phyloP scores from a whole-genome alignment of 1,140 invertebrate species.

The Diorhabda carinulata region DNA sequence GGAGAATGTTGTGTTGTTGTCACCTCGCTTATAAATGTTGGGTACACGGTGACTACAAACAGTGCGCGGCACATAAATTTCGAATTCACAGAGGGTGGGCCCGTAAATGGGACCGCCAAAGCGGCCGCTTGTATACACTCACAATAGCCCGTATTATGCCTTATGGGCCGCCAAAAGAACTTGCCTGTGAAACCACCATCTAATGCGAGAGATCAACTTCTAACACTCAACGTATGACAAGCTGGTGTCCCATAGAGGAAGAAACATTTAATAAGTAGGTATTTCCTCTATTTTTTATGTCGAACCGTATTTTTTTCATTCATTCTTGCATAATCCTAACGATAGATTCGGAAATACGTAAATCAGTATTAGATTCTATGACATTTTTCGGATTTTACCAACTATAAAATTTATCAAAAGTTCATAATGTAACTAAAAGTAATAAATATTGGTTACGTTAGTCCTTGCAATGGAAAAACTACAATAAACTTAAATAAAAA shows the following conservation, averaged over 20 bases:
- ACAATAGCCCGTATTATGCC: conserved; percentile 15
- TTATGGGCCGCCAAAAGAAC: conserved; percentile 15
- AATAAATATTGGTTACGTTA: no score
- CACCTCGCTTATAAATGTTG: conserved; percentile 12
- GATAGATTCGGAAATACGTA: no score
- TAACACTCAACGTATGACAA: conserved; percentile 11
- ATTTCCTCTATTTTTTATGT: background rate
- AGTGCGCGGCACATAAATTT: conserved; percentile 14
- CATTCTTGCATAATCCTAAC: no score
- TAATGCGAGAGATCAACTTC: conserved; percentile 10
- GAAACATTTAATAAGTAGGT: background rate
- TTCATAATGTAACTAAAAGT: no score
- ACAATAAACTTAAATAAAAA: no score
- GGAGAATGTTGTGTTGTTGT: background rate
- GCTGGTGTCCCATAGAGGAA: background rate
- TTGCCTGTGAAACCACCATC: conserved; percentile 17
- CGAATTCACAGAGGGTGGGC: conserved; percentile 16
- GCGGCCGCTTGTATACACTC: conserved; percentile 13
- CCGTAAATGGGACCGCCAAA: conserved; percentile 15
- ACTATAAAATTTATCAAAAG: no score
- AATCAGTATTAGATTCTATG: no score
- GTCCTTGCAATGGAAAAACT: no score
- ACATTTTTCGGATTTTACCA: no score
- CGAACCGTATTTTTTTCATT: no score
- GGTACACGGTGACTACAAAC: conserved; percentile 13